Evolutionary conservation across 1,140 invertebrate genomes (phyloP), one percentile per base, ranked within the genome.

Genomic region (Dinoponera quadriceps): DNA sequence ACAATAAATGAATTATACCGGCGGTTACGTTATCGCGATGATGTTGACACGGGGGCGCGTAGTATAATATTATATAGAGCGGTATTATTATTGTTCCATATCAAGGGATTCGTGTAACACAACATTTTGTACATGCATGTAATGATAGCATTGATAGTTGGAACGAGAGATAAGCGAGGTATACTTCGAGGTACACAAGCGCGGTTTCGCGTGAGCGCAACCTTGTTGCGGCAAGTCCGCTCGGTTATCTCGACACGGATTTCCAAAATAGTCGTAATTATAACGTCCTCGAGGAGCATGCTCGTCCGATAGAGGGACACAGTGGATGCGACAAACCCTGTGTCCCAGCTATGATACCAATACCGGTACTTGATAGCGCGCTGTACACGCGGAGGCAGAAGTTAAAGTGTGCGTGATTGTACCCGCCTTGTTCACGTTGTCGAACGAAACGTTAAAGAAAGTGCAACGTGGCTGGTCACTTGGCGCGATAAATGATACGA

Each of bases 311-410:
- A 51, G 54, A 66, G 57, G 54, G 54, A 80, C 65, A 80, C 62
- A 59, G 60, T 44, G 73, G 65, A 68, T 78, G 81, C 66, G 51
- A 62, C 33, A 29, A 57, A 22, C 75, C 74, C 75, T 71, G 69
- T 83, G 84, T 87, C 59, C 71, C 63, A 63, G 16, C 38, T 80
- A 82, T 82, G 73, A 84, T 80, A 84, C 62, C 14, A 25, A 84
- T 74, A 84, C 68, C 14, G 29, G 49, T 63, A 54, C 69, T 68
- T 73, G 69, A 83, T 83, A 73, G n/a, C 71, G 75, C 57, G 22
- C 57, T 81, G 68, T 72, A 65, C 75, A 66, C 44, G n/a, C n/a
- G 73, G 54, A 14, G 68, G 55, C 51, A 62, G 60, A 81, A 27
- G 66, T 59, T 69, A 55, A 78, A 71, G 49, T 63, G 69, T 59